Percentiles rank a stretch among this genome's conserved stretches.
Evolutionary conservation across 1,140 invertebrate species (phyloP).

Genomic region (Bombus polaris): DNA sequence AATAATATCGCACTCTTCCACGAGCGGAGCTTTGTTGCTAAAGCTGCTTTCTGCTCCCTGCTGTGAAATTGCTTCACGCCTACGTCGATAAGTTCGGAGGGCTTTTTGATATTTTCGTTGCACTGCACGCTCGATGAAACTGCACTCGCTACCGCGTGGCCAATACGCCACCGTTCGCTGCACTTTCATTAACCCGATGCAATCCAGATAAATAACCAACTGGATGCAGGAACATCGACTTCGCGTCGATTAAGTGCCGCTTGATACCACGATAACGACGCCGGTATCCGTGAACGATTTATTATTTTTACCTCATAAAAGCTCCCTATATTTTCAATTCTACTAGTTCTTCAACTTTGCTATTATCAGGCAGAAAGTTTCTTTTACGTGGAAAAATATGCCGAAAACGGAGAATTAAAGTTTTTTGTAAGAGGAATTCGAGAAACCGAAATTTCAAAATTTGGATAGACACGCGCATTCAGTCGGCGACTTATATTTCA

Average conservation of each 20-base stretch:
- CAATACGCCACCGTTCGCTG: background rate
- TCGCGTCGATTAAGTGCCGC: background rate
- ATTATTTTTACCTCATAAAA: too few species aligned
- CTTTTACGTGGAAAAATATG: too few species aligned
- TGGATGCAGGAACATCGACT: background rate
- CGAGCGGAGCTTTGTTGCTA: constrained; percentile 47
- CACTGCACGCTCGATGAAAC: background rate
- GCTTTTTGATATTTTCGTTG: constrained; percentile 68
- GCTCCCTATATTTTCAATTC: too few species aligned
- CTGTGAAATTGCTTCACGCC: constrained; percentile 75
- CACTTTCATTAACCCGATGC: constrained; percentile 17
- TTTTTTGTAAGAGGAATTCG: background rate
- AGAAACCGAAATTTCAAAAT: background rate
- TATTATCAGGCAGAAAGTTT: too few species aligned
- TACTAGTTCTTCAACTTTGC: too few species aligned
- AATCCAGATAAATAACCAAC: constrained; percentile 2
- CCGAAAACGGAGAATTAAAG: too few species aligned
- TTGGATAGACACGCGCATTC: background rate
- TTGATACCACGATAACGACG: background rate
- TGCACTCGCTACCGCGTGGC: constrained; percentile 1
- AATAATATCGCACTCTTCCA: constrained; percentile 66
- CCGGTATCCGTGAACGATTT: too few species aligned
- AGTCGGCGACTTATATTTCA: background rate
- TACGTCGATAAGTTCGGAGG: constrained; percentile 54
- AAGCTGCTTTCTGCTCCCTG: constrained; percentile 70